Conservation (phyloP, 2,888 invertebrate genomes). For the Polyommatus icarus region DNA sequence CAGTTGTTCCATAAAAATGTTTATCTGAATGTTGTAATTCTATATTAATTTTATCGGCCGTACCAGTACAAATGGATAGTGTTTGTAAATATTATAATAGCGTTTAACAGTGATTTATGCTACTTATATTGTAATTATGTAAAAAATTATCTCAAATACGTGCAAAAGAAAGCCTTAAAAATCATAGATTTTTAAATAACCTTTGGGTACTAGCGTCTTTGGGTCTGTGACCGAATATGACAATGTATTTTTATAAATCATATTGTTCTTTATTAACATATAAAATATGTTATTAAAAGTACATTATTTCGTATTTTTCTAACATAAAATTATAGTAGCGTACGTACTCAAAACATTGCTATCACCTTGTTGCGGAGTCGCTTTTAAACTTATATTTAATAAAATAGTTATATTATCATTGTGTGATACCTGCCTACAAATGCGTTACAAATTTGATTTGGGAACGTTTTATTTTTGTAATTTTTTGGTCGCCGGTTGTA, state of each 20-base stretch:
- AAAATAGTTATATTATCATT: slow-evolving; percentile 50
- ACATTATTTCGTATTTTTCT: slow-evolving; percentile 80
- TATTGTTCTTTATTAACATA: slow-evolving; percentile 80
- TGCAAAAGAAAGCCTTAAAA: slow-evolving; percentile 78
- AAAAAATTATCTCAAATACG: slow-evolving; percentile 71
- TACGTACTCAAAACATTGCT: slow-evolving; percentile 65
- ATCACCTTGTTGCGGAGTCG: slow-evolving; percentile 67
- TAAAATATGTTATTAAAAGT: slow-evolving; percentile 79
- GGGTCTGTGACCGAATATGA: slow-evolving; percentile 64
- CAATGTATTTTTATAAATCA: slow-evolving; percentile 79
- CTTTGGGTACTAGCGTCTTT: slow-evolving; percentile 75
- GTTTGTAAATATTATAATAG: slow-evolving; percentile 70
- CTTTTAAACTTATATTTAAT: slow-evolving; percentile 54
- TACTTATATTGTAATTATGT: slow-evolving; percentile 74
- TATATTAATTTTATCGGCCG: slow-evolving; percentile 67
- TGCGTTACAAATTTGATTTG: slow-evolving; percentile 70
- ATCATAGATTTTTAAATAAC: slow-evolving; percentile 76
- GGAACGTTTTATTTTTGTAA: slow-evolving; percentile 60
- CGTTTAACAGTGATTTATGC: slow-evolving; percentile 69
- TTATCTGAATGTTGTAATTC: slow-evolving; percentile 65
- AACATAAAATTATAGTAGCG: slow-evolving; percentile 67
- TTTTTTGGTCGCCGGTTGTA: slow-evolving; percentile 44
- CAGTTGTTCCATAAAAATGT: slow-evolving; percentile 59
- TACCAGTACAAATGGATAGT: slow-evolving; percentile 73
- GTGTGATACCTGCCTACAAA: slow-evolving; percentile 54